Evolutionary conservation across 2,113 vertebrate genomes (phyloP).

Genomic region (Xiphorhynchus elegans): DNA sequence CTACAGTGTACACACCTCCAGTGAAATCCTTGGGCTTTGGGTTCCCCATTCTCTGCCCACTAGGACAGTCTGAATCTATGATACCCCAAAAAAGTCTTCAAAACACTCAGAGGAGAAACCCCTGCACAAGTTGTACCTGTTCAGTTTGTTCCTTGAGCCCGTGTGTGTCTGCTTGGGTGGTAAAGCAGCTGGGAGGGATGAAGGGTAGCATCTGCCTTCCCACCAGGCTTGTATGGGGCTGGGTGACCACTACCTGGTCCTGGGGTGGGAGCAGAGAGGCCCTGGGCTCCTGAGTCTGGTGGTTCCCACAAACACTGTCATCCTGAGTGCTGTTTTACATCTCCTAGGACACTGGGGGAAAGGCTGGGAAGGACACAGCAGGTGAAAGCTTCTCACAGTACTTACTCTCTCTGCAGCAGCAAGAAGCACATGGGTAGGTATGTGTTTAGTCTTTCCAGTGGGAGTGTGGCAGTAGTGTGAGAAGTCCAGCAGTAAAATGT

Average conservation of each 20-base stretch:
- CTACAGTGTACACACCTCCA: rapidly evolving
- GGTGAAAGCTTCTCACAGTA: background rate
- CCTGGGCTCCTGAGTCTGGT: rapidly evolving
- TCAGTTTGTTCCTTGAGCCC: background rate
- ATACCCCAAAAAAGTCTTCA: background rate
- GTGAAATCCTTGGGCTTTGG: background rate
- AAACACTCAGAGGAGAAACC: background rate
- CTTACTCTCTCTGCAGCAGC: background rate
- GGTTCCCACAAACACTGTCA: background rate
- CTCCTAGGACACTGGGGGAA: background rate
- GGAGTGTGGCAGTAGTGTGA: background rate
- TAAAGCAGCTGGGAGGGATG: background rate
- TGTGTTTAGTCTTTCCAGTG: background rate
- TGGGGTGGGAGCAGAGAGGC: background rate
- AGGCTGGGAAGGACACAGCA: background rate
- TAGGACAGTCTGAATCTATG: background rate
- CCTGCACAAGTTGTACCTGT: too few species aligned
- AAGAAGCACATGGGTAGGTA: background rate
- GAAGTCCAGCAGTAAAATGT: background rate
- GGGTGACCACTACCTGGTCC: rapidly evolving
- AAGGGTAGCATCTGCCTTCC: background rate
- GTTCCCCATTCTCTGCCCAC: background rate
- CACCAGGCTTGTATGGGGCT: rapidly evolving
- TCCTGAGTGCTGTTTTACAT: rapidly evolving
- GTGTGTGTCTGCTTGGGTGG: rapidly evolving